These are phyloP conservation scores for Odontamblyopus lacepedii DNA, from an alignment of 2,797 vertebrate genomes.

Conservation along the genomic window DNA sequence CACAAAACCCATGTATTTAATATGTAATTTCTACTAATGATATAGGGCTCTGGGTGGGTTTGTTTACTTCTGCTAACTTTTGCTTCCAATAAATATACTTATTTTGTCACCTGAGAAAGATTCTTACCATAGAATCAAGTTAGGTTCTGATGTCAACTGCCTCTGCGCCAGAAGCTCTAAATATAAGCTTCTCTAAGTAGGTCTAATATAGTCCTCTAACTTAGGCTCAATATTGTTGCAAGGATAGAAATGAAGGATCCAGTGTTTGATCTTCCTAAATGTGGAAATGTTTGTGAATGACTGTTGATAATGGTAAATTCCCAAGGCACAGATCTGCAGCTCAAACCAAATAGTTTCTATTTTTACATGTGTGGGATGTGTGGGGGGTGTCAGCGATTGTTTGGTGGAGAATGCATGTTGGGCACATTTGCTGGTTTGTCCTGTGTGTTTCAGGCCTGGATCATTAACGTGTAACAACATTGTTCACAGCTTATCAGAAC, in stretches of 20 bases:
- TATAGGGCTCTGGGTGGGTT: not conserved
- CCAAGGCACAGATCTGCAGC: not conserved
- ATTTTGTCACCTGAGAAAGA: not conserved
- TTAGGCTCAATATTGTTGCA: not conserved
- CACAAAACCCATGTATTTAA: not conserved
- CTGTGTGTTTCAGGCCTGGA: conserved; percentile 45
- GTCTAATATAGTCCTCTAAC: not conserved
- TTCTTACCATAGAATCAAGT: not conserved
- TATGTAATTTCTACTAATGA: not conserved
- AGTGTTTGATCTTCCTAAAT: not conserved
- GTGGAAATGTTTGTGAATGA: not conserved
- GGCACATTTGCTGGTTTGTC: conserved; percentile 27
- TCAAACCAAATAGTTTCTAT: not conserved
- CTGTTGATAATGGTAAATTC: not conserved
- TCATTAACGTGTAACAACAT: conserved; percentile 75
- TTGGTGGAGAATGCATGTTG: not conserved
- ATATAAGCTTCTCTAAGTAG: not conserved
- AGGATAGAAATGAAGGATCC: not conserved
- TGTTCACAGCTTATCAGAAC: conserved; percentile 82
- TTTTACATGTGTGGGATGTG: conserved; percentile 1
- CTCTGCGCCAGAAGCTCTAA: not conserved
- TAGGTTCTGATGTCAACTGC: not conserved
- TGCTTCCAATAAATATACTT: not conserved
- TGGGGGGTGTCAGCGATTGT: conserved; percentile 11
- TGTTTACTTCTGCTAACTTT: not conserved